Conservation (phyloP, 1,140 invertebrate genomes). For the Megathymus violae region DNA sequence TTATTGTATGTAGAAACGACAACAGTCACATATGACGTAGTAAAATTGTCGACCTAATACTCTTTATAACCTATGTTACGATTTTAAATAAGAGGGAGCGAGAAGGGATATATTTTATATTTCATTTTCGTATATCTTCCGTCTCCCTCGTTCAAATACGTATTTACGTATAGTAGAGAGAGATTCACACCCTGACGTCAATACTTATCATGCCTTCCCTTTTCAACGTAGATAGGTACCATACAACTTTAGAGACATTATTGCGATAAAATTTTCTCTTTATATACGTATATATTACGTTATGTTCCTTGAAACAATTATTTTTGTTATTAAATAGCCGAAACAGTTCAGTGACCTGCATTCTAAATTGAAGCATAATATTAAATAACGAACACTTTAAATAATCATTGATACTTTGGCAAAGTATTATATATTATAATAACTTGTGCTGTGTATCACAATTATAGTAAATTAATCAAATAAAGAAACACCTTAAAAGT, state of each 20-base stretch:
- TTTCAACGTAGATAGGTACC: slow-evolving; percentile 8
- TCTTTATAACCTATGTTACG: slow-evolving; percentile 12
- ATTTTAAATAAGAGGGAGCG: slow-evolving; percentile 10
- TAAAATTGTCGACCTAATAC: slow-evolving; percentile 8
- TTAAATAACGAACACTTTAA: no score
- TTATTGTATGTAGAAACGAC: background rate
- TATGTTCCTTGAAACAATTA: no score
- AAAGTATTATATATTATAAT: no score
- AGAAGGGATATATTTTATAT: slow-evolving; percentile 5
- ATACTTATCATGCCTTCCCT: slow-evolving; percentile 9
- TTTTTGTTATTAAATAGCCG: no score
- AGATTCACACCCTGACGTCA: slow-evolving; percentile 8
- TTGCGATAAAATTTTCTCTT: slow-evolving; percentile 2
- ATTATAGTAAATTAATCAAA: no score
- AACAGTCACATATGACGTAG: background rate
- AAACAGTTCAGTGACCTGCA: background rate
- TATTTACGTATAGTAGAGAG: slow-evolving; percentile 6
- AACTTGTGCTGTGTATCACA: no score
- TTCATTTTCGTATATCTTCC: slow-evolving; percentile 1
- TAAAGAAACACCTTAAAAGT: no score
- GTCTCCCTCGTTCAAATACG: background rate
- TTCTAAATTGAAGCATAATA: no score
- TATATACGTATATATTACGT: background rate
- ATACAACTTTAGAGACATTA: slow-evolving; percentile 2
- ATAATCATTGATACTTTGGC: no score